Conservation (phyloP, 2,113 vertebrate species). For the Colaptes auratus region DNA sequence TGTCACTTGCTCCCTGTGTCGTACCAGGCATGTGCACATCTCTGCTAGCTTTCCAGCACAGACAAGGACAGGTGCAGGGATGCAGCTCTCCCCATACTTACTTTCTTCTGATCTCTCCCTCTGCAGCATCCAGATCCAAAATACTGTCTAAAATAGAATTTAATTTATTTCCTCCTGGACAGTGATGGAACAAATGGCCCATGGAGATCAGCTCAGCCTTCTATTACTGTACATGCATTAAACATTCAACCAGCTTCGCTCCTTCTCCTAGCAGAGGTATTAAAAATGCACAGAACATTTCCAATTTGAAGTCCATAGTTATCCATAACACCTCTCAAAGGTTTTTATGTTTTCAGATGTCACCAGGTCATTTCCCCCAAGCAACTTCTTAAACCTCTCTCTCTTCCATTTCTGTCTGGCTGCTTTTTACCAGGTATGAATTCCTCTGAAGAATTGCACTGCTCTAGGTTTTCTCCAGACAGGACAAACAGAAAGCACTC, state of each 20-base stretch:
- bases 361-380: background rate
- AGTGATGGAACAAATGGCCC: slow-evolving; percentile 36
- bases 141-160: slow-evolving; percentile 60
- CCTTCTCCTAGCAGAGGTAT: slow-evolving; percentile 57
- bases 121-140: slow-evolving; percentile 3
- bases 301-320: slow-evolving; percentile 62
- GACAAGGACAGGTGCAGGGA: background rate
- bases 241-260: slow-evolving; percentile 69
- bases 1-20: background rate
- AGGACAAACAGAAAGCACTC: background rate
- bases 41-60: background rate
- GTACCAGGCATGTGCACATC: fast-evolving
- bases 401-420: background rate
- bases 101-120: background rate
- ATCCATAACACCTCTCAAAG: slow-evolving; percentile 45
- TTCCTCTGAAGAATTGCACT: background rate
- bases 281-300: slow-evolving; percentile 73
- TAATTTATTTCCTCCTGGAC: slow-evolving; percentile 58
- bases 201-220: slow-evolving; percentile 37
- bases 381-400: background rate
- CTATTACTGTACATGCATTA: slow-evolving; percentile 70
- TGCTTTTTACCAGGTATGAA: background rate
- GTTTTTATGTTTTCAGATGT: slow-evolving; percentile 21
- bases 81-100: background rate
- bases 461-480: background rate